These are phyloP conservation scores for Hemibagrus guttatus DNA, from an alignment of 2,797 vertebrate species.

Conservation along the genomic window DNA sequence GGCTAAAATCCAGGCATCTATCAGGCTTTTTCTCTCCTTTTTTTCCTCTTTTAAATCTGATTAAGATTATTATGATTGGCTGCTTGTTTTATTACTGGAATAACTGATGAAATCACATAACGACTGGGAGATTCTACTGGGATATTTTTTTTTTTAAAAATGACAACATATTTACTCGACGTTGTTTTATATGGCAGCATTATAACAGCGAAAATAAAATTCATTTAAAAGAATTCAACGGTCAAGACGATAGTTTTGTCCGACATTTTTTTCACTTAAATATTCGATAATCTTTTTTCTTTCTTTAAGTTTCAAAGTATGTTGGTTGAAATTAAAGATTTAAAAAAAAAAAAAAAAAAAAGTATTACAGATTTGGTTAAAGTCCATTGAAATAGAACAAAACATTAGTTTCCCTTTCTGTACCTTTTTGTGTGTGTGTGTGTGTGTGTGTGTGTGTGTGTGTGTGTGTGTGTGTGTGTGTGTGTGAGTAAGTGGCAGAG, in stretches of 20 bases:
- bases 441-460: slow-evolving; percentile 20
- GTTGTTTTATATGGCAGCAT: background rate
- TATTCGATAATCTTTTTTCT: background rate
- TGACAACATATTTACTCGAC: background rate
- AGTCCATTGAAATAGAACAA: background rate
- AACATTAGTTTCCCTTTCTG: background rate
- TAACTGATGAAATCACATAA: background rate
- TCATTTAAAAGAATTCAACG: background rate
- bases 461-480: slow-evolving; percentile 50
- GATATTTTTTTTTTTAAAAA: background rate
- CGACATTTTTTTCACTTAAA: background rate
- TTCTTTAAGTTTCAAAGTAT: background rate
- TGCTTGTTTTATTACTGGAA: slow-evolving; percentile 5
- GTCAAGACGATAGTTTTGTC: background rate
- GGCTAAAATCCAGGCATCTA: background rate
- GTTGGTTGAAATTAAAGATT: background rate
- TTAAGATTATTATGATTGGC: background rate
- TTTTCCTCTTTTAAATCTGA: background rate
- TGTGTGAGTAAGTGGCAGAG: slow-evolving; percentile 12
- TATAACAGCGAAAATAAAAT: background rate
- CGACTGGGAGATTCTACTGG: background rate
- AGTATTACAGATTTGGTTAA: slow-evolving; percentile 22
- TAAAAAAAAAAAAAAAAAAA: no score
- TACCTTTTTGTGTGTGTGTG: slow-evolving; percentile 8
- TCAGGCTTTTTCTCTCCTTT: background rate